A percentile compares a stretch with the other conserved stretches of the same genome.
phyloP scores from a whole-genome alignment of 2,113 vertebrate genomes.

The Bolborhynchus lineola region DNA sequence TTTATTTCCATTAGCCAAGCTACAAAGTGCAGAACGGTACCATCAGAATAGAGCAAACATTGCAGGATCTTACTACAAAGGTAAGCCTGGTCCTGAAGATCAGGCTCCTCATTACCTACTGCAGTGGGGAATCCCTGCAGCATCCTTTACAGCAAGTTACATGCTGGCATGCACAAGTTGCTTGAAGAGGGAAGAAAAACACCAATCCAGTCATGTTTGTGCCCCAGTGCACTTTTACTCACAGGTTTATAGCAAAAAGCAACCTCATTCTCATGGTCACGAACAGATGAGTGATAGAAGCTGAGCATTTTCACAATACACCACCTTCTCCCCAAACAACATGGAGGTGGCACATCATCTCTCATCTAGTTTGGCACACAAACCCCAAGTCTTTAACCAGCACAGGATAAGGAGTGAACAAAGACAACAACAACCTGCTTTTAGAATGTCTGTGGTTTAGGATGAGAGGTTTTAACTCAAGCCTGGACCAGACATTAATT shows the following conservation, averaged over 20 bases:
- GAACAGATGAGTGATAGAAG: rapidly evolving
- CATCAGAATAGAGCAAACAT: not conserved
- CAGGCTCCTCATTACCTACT: not conserved
- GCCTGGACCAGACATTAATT: not conserved
- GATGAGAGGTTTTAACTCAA: not conserved
- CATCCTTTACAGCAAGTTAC: not conserved
- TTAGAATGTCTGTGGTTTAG: too few relatives aligned
- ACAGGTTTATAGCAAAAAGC: too few relatives aligned
- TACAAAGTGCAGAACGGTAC: rapidly evolving
- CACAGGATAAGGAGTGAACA: not conserved
- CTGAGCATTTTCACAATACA: rapidly evolving
- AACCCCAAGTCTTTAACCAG: too few relatives aligned
- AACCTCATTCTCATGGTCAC: not conserved
- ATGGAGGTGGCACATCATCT: not conserved
- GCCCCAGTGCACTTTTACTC: not conserved
- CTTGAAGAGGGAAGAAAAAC: not conserved
- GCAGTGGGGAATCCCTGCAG: rapidly evolving
- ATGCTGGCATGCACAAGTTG: not conserved
- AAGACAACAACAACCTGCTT: not conserved
- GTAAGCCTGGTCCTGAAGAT: not conserved
- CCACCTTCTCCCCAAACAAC: not conserved
- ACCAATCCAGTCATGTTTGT: not conserved
- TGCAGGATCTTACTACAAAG: not conserved
- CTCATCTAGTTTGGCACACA: rapidly evolving
- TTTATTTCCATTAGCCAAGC: not conserved